Percentiles rank a stretch among this genome's conserved stretches.
Evolutionary conservation across 2,797 vertebrate genomes (phyloP).

Genomic region (Anguilla pacifica): DNA sequence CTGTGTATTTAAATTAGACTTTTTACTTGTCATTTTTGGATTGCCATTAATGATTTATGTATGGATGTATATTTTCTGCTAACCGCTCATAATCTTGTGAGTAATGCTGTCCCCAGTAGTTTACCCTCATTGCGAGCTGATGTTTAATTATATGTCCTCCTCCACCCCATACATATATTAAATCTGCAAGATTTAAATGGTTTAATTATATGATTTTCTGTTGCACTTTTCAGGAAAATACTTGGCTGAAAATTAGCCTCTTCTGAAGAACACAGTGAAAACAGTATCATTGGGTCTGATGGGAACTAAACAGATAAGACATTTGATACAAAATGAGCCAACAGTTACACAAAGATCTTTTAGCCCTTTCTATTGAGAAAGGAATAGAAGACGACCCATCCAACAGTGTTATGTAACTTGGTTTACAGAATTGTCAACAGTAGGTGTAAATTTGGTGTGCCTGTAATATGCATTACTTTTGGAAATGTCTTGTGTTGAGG

Average conservation of each 20-base stretch:
- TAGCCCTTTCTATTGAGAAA: slow-evolving; percentile 61
- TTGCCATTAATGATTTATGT: background rate
- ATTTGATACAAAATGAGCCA: slow-evolving; percentile 33
- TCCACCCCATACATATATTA: background rate
- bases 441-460: background rate
- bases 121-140: background rate
- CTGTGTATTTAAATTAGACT: background rate
- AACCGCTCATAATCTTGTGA: background rate
- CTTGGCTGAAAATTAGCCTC: slow-evolving; percentile 92
- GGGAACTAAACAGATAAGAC: slow-evolving; percentile 52
- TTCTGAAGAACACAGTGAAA: slow-evolving; percentile 52
- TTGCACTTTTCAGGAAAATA: slow-evolving; percentile 86
- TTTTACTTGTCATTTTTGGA: background rate
- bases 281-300: slow-evolving; percentile 58
- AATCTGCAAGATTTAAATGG: background rate
- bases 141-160: background rate
- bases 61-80: background rate
- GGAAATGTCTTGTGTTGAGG: background rate
- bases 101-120: background rate
- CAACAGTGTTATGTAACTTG: slow-evolving; percentile 78
- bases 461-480: background rate
- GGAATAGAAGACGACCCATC: slow-evolving; percentile 67
- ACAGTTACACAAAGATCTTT: slow-evolving; percentile 45
- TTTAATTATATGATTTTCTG: slow-evolving; percentile 43
- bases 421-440: slow-evolving; percentile 20